Percentiles rank a stretch among this genome's conserved stretches.
These are phyloP conservation scores for Silurus glanis DNA, from an alignment of 2,113 vertebrate genomes.

Conservation along the genomic window DNA sequence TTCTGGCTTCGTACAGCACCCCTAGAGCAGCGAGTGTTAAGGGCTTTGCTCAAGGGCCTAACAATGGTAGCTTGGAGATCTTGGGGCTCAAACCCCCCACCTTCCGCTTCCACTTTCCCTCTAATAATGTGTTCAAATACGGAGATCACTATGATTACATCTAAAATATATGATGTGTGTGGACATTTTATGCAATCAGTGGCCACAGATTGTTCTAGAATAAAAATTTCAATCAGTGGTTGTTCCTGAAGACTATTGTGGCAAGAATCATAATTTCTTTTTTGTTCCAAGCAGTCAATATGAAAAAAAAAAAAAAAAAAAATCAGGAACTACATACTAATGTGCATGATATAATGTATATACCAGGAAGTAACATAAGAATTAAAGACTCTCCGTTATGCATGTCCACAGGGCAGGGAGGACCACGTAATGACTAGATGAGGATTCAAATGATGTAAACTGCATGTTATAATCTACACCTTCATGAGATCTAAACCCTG, in stretches of 20 bases:
- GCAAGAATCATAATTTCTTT: not conserved
- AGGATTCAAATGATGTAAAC: not conserved
- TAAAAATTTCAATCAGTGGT: not conserved
- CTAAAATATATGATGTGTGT: not conserved
- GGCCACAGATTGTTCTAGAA: not conserved
- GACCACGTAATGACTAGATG: not conserved
- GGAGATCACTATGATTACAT: not conserved
- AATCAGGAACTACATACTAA: not conserved
- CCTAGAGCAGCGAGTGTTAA: no score
- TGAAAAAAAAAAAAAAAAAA: not conserved
- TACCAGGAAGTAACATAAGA: not conserved
- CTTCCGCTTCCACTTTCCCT: no score
- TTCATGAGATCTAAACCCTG: not conserved
- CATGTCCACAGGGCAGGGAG: no score
- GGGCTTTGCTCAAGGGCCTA: no score
- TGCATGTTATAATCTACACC: not conserved
- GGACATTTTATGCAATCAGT: not conserved
- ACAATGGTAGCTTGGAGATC: no score
- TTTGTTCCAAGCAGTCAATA: not conserved
- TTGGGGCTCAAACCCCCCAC: no score
- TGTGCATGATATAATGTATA: not conserved
- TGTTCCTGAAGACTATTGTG: not conserved
- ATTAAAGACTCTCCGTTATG: not conserved
- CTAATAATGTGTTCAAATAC: not conserved
- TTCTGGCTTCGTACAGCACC: no score